Percentiles rank a stretch among this genome's conserved stretches.
Evolutionary conservation across 2,888 invertebrate genomes (phyloP).

Genomic region (Nephrotoma flavescens): DNA sequence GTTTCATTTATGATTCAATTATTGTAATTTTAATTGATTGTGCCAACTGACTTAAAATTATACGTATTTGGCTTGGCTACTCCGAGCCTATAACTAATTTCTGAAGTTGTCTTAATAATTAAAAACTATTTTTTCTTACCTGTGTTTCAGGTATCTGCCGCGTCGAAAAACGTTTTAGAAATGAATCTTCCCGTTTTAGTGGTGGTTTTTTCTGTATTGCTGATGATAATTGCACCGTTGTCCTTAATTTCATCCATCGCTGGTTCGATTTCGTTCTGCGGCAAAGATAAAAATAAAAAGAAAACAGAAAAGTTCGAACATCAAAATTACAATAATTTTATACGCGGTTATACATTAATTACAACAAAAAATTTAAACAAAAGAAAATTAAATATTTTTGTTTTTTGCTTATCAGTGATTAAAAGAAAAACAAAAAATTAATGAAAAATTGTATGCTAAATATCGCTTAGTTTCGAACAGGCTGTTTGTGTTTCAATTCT

Average conservation of each 20-base stretch:
- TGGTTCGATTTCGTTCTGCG: constrained; percentile 82
- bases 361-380: not conserved
- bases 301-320: not conserved
- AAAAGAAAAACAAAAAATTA: not conserved
- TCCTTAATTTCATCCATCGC: constrained; percentile 91
- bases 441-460: not conserved
- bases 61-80: no score
- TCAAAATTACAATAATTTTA: not conserved
- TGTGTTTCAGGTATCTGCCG: constrained; percentile 79
- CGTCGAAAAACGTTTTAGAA: constrained; percentile 86
- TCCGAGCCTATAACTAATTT: no score
- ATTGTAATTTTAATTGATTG: no score
- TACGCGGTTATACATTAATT: no score
- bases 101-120: no score
- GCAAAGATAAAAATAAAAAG: not conserved
- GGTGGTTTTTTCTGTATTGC: constrained; percentile 83
- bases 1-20: no score
- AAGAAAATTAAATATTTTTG: not conserved
- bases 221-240: constrained; percentile 82
- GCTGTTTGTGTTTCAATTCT: not conserved
- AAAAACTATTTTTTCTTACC: constrained; percentile 33
- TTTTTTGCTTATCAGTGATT: not conserved
- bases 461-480: not conserved
- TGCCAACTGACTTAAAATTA: no score
- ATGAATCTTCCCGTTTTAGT: constrained; percentile 81